Evolutionary conservation across 2,888 invertebrate genomes (phyloP).

Genomic region (Callinectes sapidus): DNA sequence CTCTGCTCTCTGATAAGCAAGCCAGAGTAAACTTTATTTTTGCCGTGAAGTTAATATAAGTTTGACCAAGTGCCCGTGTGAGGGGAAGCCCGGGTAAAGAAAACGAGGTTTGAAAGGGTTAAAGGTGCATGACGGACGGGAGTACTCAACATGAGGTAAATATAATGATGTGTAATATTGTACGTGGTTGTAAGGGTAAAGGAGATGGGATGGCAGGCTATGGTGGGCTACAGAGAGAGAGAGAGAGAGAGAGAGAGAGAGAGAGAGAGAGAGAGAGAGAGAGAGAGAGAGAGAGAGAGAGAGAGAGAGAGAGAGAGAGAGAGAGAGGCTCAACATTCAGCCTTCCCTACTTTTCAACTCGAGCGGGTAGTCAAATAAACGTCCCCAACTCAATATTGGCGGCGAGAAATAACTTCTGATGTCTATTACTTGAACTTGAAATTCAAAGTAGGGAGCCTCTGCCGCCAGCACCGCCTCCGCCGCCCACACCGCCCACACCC

Average conservation of each 20-base stretch:
- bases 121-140: neutral
- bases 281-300: neutral
- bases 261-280: neutral
- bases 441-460: neutral
- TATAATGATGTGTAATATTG: neutral
- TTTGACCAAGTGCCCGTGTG: neutral
- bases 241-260: no score
- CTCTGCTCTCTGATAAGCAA: neutral
- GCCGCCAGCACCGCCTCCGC: neutral
- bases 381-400: slow-evolving; percentile 18
- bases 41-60: neutral
- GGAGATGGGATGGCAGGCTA: neutral
- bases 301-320: neutral
- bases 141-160: neutral
- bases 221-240: neutral
- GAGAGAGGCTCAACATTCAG: neutral
- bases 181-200: neutral
- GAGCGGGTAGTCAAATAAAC: slow-evolving; percentile 25
- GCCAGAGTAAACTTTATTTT: slow-evolving; percentile 10
- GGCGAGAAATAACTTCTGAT: slow-evolving; percentile 4
- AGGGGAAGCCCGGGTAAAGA: neutral
- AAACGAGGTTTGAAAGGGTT: neutral
- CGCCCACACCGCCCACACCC: neutral
- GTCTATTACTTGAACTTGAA: slow-evolving; percentile 1
- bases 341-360: slow-evolving; percentile 7